phyloP scores from a whole-genome alignment of 2,888 invertebrate genomes.

The Archaeoteleia sp. region DNA sequence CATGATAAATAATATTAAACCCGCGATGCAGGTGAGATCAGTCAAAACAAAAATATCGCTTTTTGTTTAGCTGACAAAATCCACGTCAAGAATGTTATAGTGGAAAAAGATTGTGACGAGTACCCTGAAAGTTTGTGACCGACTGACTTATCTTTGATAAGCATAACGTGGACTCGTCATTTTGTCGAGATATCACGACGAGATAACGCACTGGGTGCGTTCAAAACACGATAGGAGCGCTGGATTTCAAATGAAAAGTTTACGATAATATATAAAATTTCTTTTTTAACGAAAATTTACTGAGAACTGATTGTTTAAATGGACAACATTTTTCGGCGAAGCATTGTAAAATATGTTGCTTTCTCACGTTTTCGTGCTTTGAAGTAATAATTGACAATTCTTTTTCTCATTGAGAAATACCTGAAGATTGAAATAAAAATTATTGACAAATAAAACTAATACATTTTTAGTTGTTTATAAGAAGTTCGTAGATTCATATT shows the following conservation, averaged over 20 bases:
- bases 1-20: no score
- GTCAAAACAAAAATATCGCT: not conserved
- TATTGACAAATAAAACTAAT: no score
- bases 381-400: no score
- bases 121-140: conserved; percentile 60
- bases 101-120: conserved; percentile 33
- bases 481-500: no score
- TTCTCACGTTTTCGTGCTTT: no score
- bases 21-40: not conserved
- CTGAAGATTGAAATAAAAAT: no score
- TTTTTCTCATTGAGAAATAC: no score
- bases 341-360: no score
- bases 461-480: no score
- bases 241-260: conserved; percentile 18
- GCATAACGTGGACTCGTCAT: conserved; percentile 56
- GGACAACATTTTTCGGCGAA: no score
- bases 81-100: conserved; percentile 11
- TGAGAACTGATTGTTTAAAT: not conserved
- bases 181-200: conserved; percentile 58
- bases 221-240: conserved; percentile 13
- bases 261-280: not conserved
- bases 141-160: conserved; percentile 71
- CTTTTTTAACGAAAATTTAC: not conserved
- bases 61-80: conserved; percentile 6
- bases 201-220: conserved; percentile 58